phyloP scores from a whole-genome alignment of 1,140 invertebrate genomes.

The Leucophenga varia region DNA sequence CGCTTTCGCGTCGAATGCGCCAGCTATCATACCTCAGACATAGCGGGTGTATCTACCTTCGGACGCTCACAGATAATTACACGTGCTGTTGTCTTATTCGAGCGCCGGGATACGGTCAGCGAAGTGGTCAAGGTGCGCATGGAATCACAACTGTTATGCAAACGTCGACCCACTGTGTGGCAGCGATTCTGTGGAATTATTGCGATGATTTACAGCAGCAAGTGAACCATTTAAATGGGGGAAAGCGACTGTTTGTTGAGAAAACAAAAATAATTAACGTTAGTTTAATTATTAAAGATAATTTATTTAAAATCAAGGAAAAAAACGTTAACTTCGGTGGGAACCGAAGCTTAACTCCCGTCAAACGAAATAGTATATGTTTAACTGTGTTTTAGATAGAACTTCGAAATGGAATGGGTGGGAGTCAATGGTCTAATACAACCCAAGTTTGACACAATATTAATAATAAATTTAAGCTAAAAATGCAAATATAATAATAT shows the following conservation, averaged over 20 bases:
- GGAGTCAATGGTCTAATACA: no score
- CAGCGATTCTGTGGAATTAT: constrained; percentile 48
- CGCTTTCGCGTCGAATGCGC: constrained; percentile 33
- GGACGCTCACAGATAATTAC: constrained; percentile 50
- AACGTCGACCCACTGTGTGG: constrained; percentile 40
- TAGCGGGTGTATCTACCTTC: constrained; percentile 42
- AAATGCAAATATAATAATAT: no score
- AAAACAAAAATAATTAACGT: no score
- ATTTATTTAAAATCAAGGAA: no score
- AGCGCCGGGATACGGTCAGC: constrained; percentile 44
- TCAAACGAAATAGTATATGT: no score
- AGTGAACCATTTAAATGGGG: constrained; percentile 58
- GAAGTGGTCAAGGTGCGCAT: constrained; percentile 54
- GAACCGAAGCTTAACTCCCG: no score
- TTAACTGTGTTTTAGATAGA: no score
- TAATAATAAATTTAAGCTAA: no score
- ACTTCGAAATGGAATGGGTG: no score
- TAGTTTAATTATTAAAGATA: no score
- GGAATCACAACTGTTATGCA: constrained; percentile 53
- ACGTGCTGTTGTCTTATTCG: constrained; percentile 42
- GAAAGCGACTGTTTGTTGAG: constrained; percentile 55
- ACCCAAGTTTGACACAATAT: no score
- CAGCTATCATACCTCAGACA: constrained; percentile 56
- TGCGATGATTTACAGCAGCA: constrained; percentile 55
- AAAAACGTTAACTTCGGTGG: no score